Evolutionary conservation across 2,888 invertebrate genomes (phyloP).

Genomic region (Lasioglossum malachurum): DNA sequence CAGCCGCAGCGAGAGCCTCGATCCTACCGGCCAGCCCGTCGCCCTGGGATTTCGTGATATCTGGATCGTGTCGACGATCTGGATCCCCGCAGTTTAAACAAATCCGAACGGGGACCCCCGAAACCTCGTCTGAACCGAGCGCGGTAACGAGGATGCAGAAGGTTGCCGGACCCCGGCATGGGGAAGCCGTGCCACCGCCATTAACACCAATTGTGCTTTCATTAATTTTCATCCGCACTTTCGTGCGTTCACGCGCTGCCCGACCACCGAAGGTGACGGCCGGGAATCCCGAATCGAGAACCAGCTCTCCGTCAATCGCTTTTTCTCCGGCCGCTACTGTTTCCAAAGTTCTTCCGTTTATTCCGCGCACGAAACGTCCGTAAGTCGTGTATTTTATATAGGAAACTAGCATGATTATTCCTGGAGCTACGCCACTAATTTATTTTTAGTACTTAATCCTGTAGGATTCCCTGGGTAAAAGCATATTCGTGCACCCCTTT

Average conservation of each 20-base stretch:
- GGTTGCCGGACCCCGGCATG: slow-evolving; percentile 60
- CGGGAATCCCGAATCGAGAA: slow-evolving; percentile 37
- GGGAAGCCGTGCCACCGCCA: slow-evolving; percentile 69
- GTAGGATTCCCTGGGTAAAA: too few relatives aligned
- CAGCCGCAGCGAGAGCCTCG: not conserved
- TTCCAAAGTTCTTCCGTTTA: not conserved
- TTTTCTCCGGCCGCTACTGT: not conserved
- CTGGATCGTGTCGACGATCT: slow-evolving; percentile 52
- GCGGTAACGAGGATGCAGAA: slow-evolving; percentile 73
- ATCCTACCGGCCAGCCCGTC: not conserved
- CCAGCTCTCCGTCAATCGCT: not conserved
- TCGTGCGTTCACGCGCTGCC: slow-evolving; percentile 47
- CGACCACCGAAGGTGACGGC: slow-evolving; percentile 65
- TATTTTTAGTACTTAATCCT: too few relatives aligned
- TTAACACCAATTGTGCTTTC: slow-evolving; percentile 78
- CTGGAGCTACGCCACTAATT: too few relatives aligned
- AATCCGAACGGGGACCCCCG: slow-evolving; percentile 52
- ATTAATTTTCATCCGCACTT: slow-evolving; percentile 78
- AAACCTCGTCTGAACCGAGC: slow-evolving; percentile 40
- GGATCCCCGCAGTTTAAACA: slow-evolving; percentile 46
- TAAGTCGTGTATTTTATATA: too few relatives aligned
- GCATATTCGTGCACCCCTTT: too few relatives aligned
- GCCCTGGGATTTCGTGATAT: slow-evolving; percentile 43
- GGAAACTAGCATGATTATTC: too few relatives aligned
- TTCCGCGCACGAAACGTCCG: not conserved